These are phyloP conservation scores for Channa striata DNA, from an alignment of 2,797 vertebrate genomes.

Conservation along the genomic window DNA sequence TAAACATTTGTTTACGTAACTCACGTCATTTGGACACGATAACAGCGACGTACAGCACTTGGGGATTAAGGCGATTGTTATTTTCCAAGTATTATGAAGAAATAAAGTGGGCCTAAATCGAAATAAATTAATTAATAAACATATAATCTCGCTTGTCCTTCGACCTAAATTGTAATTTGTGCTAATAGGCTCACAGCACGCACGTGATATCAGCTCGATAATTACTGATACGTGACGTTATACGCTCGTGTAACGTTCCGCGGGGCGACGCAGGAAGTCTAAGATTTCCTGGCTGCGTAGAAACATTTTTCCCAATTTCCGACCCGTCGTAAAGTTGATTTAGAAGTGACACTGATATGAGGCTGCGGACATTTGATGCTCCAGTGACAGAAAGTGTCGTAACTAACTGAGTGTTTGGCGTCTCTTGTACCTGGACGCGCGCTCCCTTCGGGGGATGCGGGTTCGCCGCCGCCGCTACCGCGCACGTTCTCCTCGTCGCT, in stretches of 20 bases:
- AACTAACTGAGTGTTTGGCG: neutral
- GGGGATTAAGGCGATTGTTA: no score
- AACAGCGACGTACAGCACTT: no score
- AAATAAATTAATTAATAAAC: no score
- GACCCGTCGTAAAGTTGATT: neutral
- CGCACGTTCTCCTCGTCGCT: no score
- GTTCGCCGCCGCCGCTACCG: constrained; percentile 48
- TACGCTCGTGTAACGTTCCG: constrained; percentile 44
- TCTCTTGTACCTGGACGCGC: constrained; percentile 69
- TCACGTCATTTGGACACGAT: no score
- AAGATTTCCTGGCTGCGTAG: neutral
- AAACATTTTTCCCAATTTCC: neutral
- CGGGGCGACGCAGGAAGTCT: constrained; percentile 27
- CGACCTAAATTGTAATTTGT: neutral
- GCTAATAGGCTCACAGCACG: constrained; percentile 11
- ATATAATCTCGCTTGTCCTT: neutral
- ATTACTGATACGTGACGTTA: constrained; percentile 35
- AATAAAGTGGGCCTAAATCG: no score
- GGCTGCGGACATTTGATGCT: neutral
- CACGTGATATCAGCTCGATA: constrained; percentile 43
- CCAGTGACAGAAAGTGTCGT: neutral
- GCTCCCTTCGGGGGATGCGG: constrained; percentile 38
- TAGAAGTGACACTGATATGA: neutral
- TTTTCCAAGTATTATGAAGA: no score
- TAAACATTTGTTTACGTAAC: no score